phyloP scores from a whole-genome alignment of 2,888 invertebrate species.

The Ormyrus thymus region DNA sequence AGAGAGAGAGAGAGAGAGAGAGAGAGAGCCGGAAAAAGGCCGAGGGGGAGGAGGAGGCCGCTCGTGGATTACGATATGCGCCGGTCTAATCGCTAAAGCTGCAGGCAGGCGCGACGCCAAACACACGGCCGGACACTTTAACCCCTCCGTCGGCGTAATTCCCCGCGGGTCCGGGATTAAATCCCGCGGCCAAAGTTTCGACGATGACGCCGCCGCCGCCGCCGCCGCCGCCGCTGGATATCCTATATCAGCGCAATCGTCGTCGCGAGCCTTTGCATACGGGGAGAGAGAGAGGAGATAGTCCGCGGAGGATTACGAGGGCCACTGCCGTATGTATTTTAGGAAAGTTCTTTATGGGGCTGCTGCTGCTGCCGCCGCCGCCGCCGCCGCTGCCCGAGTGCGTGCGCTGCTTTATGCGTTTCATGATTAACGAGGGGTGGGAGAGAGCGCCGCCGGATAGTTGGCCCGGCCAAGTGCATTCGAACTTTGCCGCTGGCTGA shows the following conservation, averaged over 20 bases:
- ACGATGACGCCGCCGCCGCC: constrained; percentile 30
- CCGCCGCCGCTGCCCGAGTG: neutral
- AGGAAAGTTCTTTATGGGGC: constrained; percentile 39
- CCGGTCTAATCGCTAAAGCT: constrained; percentile 28
- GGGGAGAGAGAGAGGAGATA: neutral
- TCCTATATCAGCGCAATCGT: constrained; percentile 34
- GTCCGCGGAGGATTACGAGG: constrained; percentile 28
- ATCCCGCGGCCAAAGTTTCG: constrained; percentile 41
- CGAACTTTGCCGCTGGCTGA: no score
- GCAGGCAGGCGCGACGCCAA: constrained; percentile 13
- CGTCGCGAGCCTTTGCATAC: constrained; percentile 20
- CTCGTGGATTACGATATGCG: constrained; percentile 27
- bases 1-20: no score
- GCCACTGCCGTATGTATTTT: constrained; percentile 12
- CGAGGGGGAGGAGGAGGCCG: neutral
- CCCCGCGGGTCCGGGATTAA: constrained; percentile 32
- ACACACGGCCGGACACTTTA: constrained; percentile 30
- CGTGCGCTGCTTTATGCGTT: neutral
- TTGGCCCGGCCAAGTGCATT: no score
- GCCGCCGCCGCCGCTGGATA: neutral
- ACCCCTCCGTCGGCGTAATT: constrained; percentile 3
- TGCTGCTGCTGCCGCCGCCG: no score
- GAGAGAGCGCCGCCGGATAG: neutral
- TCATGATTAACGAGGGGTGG: constrained; percentile 18
- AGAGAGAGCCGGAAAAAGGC: no score